These are phyloP conservation scores for Drosophila arawakana DNA, from an alignment of 1,140 invertebrate genomes.

Conservation along the genomic window DNA sequence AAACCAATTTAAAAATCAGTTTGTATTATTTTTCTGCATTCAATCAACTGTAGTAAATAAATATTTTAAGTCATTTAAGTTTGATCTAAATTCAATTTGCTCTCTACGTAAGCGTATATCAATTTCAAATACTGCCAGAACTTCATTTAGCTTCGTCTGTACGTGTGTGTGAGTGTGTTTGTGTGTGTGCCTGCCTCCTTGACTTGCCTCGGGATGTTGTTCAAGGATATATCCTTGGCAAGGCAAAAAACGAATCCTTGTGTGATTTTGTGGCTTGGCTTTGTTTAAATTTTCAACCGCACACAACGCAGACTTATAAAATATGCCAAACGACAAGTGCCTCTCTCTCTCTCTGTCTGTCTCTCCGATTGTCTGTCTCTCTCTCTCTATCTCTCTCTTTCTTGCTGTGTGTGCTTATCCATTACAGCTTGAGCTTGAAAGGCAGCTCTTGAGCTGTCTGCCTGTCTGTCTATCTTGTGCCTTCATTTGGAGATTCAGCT, in stretches of 20 bases:
- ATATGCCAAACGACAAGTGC: conserved; percentile 60
- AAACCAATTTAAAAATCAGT: no score
- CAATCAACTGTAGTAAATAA: conserved; percentile 1
- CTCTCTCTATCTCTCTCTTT: neutral
- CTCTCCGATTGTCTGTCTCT: neutral
- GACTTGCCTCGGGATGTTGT: conserved; percentile 22
- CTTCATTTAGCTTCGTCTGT: neutral
- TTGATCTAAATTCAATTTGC: conserved; percentile 4
- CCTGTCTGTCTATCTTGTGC: conserved; percentile 5
- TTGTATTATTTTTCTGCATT: neutral
- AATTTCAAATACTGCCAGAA: conserved; percentile 17
- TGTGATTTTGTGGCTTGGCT: conserved; percentile 57
- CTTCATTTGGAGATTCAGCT: conserved; percentile 56
- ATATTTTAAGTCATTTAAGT: neutral
- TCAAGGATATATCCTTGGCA: conserved; percentile 44
- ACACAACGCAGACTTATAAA: conserved; percentile 64
- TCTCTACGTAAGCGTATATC: conserved; percentile 22
- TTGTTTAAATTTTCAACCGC: conserved; percentile 78
- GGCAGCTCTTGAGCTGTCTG: conserved; percentile 12
- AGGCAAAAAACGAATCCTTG: conserved; percentile 35
- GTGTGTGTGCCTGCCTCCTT: conserved; percentile 6
- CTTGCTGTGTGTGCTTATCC: conserved; percentile 47
- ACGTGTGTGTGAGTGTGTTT: neutral
- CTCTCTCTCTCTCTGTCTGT: conserved; percentile 29
- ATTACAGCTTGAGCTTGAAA: conserved; percentile 60